Base-by-base conservation (phyloP, 2,888 invertebrate genomes). In the Tinea trinotella region DNA sequence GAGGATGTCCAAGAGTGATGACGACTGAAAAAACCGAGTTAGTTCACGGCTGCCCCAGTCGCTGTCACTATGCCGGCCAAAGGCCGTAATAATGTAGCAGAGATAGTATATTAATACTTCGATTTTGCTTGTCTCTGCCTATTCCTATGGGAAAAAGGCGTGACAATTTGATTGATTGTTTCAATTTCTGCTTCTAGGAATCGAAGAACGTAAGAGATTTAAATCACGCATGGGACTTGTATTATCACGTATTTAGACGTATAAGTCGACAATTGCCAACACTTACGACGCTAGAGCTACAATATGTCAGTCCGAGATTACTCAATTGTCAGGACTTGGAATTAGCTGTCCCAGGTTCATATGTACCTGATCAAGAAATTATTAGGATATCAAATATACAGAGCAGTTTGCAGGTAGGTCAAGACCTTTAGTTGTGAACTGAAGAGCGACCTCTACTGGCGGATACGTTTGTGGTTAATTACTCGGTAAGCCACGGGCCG, bases 221-320 rank as follows among this genome's bases (percentile, higher is more conserved):
- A 60, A 98, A 97, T 72, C 97, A 97, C 71, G 99, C 99, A 2
- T 99, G 99, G 99, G 99, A 99, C 73, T 88, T 98, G 34, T 99
- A 99, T 82, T 99, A 99, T 82, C 96, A 98, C 73, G 98, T 99
- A 54, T 99, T 99, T 83, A 90, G 98, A 20, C 91, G 97, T 62
- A 99, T 99, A 71, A 95, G 97, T 15, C 91, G 97, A 15, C 99
- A 99, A 75, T 84, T 99, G 60, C 96, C 98, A 2, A 95, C 95
- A 71, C 80, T 97, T 36, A 96, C 96, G 3, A 94, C 94, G 1
- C 83, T 97, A 44, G 97, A 97, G 77, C 84, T 97, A 63, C 97
- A 98, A 69, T 98, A 98, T 76, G 98, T 99, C 6, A 97, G 97
- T 56, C 98, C 98, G 10, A 94, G 96, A 61, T 83, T 99, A 62